These are phyloP conservation scores for Callaeas wilsoni DNA, from an alignment of 2,113 vertebrate species.

Conservation along the genomic window DNA sequence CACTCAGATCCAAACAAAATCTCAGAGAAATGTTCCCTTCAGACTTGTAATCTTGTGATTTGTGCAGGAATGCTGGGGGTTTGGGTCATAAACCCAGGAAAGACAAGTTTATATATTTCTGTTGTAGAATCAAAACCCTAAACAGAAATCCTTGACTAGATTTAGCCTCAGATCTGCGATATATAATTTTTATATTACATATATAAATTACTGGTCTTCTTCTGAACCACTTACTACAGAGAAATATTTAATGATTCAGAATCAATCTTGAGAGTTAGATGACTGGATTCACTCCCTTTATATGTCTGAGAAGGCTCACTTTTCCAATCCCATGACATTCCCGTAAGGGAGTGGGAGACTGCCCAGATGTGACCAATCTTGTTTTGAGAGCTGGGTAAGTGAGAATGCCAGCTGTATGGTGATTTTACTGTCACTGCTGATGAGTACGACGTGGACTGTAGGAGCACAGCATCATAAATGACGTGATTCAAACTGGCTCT, in stretches of 20 bases:
- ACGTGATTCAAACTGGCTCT: neutral
- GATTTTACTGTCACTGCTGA: neutral
- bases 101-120: conserved; percentile 2
- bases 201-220: neutral
- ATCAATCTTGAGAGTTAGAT: neutral
- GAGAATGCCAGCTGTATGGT: neutral
- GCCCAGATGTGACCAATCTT: neutral
- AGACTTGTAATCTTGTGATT: conserved; percentile 39
- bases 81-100: conserved; percentile 4
- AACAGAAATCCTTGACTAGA: neutral
- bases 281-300: neutral
- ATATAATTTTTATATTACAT: conserved; percentile 23
- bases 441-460: neutral
- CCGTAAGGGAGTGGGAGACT: neutral
- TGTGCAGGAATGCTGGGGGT: conserved; percentile 29
- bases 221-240: neutral
- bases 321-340: neutral
- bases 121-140: neutral
- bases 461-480: neutral
- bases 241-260: neutral
- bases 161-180: neutral
- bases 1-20: conserved; percentile 40
- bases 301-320: neutral
- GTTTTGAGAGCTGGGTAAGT: neutral
- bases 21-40: neutral